phyloP scores from a whole-genome alignment of 2,888 invertebrate species.

The Dryobota labecula region DNA sequence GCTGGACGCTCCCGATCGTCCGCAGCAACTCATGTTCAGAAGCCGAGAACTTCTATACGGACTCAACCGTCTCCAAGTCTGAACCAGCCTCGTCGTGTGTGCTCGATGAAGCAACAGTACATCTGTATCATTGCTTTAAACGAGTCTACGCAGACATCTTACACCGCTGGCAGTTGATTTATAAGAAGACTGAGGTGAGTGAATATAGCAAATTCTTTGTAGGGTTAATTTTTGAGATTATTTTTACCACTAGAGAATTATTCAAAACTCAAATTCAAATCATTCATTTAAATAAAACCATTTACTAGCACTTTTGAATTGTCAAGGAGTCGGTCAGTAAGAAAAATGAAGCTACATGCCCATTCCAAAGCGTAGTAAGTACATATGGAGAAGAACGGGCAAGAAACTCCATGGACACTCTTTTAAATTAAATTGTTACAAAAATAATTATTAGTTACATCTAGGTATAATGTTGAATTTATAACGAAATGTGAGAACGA shows the following conservation, averaged over 20 bases:
- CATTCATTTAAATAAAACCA: no score
- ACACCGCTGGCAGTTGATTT: constrained; percentile 95
- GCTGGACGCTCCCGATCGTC: constrained; percentile 93
- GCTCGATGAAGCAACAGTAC: constrained; percentile 85
- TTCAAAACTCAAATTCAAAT: no score
- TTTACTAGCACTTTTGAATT: no score
- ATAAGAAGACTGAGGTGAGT: constrained; percentile 93
- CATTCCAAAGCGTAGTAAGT: no score
- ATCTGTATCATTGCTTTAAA: constrained; percentile 95
- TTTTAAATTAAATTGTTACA: no score
- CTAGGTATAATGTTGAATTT: no score
- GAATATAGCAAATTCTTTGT: neutral
- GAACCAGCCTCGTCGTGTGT: constrained; percentile 83
- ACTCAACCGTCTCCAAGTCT: constrained; percentile 81
- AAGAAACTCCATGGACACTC: no score
- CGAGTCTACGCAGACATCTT: constrained; percentile 97
- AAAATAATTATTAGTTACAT: no score
- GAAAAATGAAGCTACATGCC: no score
- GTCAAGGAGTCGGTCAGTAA: no score
- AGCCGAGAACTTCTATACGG: constrained; percentile 93
- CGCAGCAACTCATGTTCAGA: constrained; percentile 97
- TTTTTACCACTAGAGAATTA: neutral
- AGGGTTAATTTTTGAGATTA: neutral
- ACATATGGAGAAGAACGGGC: no score
- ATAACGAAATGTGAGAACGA: no score